A percentile compares a stretch with the other conserved stretches of the same genome.
Conservation (phyloP, 2,797 vertebrate species). For the Aselliscus stoliczkanus region DNA sequence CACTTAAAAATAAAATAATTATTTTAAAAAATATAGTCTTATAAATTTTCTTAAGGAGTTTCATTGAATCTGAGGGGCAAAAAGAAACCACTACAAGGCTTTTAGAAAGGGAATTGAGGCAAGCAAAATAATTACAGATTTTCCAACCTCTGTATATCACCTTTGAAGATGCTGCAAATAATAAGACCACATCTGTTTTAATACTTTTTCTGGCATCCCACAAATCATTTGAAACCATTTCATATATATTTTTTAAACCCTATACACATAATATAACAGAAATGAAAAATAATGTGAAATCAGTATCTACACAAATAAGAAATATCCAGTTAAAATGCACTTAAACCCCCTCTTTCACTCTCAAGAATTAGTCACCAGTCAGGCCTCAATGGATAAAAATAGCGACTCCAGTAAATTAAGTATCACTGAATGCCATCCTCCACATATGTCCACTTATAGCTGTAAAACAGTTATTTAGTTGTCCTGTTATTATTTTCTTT, state of each 20-base stretch:
- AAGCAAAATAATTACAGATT: neutral
- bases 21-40: neutral
- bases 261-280: neutral
- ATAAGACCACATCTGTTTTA: neutral
- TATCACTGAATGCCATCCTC: neutral
- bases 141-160: neutral
- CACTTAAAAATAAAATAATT: neutral
- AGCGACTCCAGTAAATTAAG: neutral
- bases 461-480: conserved; percentile 16
- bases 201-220: neutral
- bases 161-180: neutral
- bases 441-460: neutral
- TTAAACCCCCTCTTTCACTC: neutral
- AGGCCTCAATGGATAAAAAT: neutral
- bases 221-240: neutral
- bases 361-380: conserved; percentile 15
- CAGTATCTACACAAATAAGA: neutral
- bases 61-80: neutral
- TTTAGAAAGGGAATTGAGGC: neutral
- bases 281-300: neutral
- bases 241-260: neutral
- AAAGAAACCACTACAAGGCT: neutral
- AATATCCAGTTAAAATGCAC: neutral
- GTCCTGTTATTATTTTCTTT: conserved; percentile 47
- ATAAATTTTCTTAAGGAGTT: neutral